Evolutionary conservation across 2,888 invertebrate genomes (phyloP).

Genomic region (Drosophila hamatofila): DNA sequence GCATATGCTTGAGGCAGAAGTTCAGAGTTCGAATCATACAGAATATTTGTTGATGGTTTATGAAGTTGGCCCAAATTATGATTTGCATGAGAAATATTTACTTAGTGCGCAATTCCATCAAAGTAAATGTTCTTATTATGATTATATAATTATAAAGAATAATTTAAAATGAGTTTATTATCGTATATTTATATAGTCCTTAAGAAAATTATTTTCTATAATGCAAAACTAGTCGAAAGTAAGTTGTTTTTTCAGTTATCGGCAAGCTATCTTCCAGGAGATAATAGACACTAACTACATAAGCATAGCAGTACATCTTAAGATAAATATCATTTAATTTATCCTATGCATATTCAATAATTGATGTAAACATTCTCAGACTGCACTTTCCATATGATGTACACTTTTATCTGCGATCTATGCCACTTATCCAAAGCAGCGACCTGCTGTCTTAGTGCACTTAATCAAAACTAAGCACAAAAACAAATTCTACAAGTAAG

Average conservation of each 20-base stretch:
- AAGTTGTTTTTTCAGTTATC: not conserved
- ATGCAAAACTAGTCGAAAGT: not conserved
- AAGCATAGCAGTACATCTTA: not conserved
- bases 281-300: too few species aligned
- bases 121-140: too few species aligned
- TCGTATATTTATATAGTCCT: too few species aligned
- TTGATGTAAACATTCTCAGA: constrained; percentile 12
- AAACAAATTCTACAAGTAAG: constrained; percentile 36
- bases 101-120: too few species aligned
- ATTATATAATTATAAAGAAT: too few species aligned
- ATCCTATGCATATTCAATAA: constrained; percentile 3
- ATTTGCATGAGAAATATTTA: too few species aligned
- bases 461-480: constrained; percentile 58
- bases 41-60: too few species aligned
- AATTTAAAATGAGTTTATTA: too few species aligned
- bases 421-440: constrained; percentile 8
- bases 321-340: constrained; percentile 3
- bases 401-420: constrained; percentile 24
- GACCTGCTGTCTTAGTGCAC: constrained; percentile 58
- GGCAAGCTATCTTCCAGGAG: not conserved
- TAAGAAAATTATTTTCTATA: too few species aligned
- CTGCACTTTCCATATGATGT: constrained; percentile 4
- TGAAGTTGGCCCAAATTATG: too few species aligned
- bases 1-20: not conserved
- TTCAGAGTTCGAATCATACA: not conserved